Percentiles rank a stretch among this genome's conserved stretches.
Evolutionary conservation across 2,888 invertebrate genomes (phyloP).

Genomic region (Drosophila infuscata): DNA sequence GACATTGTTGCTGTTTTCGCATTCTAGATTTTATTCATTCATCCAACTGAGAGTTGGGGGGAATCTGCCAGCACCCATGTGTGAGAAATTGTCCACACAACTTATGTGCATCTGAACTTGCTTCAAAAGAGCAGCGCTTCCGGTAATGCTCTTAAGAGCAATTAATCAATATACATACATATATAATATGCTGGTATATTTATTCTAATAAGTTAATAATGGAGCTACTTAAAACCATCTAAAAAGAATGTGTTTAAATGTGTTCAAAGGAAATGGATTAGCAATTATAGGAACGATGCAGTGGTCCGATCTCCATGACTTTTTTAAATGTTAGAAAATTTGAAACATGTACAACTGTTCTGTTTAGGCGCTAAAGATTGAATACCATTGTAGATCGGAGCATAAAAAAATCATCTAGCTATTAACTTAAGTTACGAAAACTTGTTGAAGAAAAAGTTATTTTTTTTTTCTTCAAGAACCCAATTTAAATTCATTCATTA

Average conservation of each 20-base stretch:
- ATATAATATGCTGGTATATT: background rate
- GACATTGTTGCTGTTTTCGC: conserved; percentile 19
- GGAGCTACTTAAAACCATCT: background rate
- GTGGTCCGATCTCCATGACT: background rate
- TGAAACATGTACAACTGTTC: background rate
- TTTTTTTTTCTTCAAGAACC: background rate
- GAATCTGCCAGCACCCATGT: background rate
- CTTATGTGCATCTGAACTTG: background rate
- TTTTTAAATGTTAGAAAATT: background rate
- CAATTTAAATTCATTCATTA: background rate
- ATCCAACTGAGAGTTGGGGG: background rate
- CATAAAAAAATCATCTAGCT: background rate
- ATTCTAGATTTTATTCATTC: background rate
- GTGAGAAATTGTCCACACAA: background rate
- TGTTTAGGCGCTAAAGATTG: background rate
- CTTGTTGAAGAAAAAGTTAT: too few relatives aligned
- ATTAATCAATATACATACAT: background rate
- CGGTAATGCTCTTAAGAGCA: background rate
- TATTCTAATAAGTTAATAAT: background rate
- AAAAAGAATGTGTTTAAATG: background rate
- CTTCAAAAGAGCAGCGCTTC: background rate
- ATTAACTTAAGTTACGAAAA: background rate
- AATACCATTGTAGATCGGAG: background rate
- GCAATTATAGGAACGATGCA: background rate
- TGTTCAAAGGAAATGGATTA: background rate